Conservation (phyloP, 1,140 invertebrate species). For the Diachasma alloeum region DNA sequence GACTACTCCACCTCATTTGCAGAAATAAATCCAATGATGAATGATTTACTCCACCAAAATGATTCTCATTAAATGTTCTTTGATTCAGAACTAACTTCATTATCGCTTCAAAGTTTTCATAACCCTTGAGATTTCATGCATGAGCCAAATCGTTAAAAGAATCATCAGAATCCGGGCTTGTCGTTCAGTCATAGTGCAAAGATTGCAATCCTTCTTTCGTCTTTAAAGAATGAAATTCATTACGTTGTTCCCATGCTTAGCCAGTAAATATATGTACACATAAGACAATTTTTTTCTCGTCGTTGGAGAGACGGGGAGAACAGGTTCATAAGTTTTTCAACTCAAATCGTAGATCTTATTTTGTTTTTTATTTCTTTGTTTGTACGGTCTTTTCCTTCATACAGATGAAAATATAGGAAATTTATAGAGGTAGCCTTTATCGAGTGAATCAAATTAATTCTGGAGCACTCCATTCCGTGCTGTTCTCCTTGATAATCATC, state of each 20-base stretch:
- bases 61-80: too few species aligned
- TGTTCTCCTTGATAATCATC: background rate
- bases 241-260: background rate
- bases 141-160: conserved; percentile 45
- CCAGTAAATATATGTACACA: background rate
- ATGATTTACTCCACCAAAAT: too few species aligned
- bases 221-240: background rate
- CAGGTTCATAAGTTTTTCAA: background rate
- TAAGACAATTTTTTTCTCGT: background rate
- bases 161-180: conserved; percentile 43
- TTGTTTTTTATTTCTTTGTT: background rate
- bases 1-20: too few species aligned
- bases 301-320: background rate
- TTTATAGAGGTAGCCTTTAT: background rate
- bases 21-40: too few species aligned
- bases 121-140: conserved; percentile 45
- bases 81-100: too few species aligned
- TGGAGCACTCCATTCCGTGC: background rate
- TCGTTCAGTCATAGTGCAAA: conserved; percentile 42
- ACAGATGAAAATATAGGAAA: background rate
- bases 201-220: background rate
- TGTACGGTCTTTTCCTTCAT: background rate
- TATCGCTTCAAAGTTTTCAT: conserved; percentile 36
- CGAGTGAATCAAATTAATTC: background rate
- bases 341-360: background rate